These are phyloP conservation scores for Cossypha polioptera DNA, from an alignment of 2,797 vertebrate genomes.

Conservation along the genomic window DNA sequence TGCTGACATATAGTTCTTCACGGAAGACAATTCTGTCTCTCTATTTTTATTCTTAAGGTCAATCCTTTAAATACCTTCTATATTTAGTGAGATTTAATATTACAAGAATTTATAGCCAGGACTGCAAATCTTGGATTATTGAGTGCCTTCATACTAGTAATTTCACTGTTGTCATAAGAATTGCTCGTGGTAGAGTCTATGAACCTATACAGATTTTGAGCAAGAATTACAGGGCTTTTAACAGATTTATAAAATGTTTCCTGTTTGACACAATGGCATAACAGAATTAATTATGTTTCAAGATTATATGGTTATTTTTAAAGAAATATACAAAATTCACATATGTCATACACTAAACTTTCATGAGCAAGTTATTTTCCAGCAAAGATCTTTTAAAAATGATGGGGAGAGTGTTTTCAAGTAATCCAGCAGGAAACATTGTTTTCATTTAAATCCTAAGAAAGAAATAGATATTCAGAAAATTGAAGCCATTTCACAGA, in stretches of 20 bases:
- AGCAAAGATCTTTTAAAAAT: neutral
- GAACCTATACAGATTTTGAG: neutral
- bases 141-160: neutral
- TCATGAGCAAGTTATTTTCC: neutral
- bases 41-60: slow-evolving; percentile 13
- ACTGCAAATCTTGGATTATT: neutral
- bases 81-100: slow-evolving; percentile 6
- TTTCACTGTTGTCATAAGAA: neutral
- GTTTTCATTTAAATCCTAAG: neutral
- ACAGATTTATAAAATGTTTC: neutral
- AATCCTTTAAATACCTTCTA: neutral
- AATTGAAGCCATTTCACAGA: neutral
- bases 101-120: neutral
- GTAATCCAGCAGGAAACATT: neutral
- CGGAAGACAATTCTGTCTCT: neutral
- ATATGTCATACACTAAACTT: neutral
- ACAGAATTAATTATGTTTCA: neutral
- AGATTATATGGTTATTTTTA: neutral
- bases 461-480: neutral
- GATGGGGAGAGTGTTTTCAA: neutral
- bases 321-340: neutral
- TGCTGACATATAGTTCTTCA: neutral
- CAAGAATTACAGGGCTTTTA: neutral
- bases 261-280: neutral
- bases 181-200: neutral